Percentiles rank a stretch among this genome's conserved stretches.
Evolutionary conservation across 2,113 vertebrate genomes (phyloP).

Genomic region (Jaculus jaculus): DNA sequence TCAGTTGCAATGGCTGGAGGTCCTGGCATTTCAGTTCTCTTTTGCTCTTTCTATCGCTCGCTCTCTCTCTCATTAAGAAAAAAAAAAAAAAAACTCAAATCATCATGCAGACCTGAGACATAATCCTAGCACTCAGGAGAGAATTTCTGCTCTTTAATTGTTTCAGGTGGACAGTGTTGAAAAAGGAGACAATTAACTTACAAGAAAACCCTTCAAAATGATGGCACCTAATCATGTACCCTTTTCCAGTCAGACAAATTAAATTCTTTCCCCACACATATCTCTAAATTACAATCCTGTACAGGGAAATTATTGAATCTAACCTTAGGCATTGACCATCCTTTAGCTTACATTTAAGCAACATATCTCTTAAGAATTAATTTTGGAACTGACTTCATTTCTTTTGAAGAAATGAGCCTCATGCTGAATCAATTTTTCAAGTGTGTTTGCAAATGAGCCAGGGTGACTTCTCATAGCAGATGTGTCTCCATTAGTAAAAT

Average conservation of each 20-base stretch:
- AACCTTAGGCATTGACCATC: constrained; percentile 71
- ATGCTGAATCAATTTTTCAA: constrained; percentile 72
- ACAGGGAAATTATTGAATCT: constrained; percentile 73
- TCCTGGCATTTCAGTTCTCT: too few species aligned
- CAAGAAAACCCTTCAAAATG: constrained; percentile 55
- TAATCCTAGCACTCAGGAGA: not conserved
- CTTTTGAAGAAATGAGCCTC: constrained; percentile 71
- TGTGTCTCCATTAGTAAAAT: constrained; percentile 68
- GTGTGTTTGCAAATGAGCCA: constrained; percentile 65
- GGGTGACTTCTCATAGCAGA: constrained; percentile 47
- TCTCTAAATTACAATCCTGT: constrained; percentile 65
- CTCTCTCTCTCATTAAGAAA: too few species aligned
- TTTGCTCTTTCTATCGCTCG: too few species aligned
- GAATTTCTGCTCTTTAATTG: constrained; percentile 52
- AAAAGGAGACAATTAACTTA: constrained; percentile 60
- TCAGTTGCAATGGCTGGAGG: too few species aligned
- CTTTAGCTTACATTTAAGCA: constrained; percentile 71
- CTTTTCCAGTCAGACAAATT: constrained; percentile 68
- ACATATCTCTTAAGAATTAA: constrained; percentile 68
- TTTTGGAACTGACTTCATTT: constrained; percentile 68
- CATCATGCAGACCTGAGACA: not conserved
- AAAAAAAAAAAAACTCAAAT: not conserved
- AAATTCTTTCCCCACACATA: constrained; percentile 48
- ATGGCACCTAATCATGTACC: constrained; percentile 47
- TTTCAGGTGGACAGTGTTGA: constrained; percentile 50